phyloP scores from a whole-genome alignment of 2,113 vertebrate species.

The Paracyprichromis sp. region DNA sequence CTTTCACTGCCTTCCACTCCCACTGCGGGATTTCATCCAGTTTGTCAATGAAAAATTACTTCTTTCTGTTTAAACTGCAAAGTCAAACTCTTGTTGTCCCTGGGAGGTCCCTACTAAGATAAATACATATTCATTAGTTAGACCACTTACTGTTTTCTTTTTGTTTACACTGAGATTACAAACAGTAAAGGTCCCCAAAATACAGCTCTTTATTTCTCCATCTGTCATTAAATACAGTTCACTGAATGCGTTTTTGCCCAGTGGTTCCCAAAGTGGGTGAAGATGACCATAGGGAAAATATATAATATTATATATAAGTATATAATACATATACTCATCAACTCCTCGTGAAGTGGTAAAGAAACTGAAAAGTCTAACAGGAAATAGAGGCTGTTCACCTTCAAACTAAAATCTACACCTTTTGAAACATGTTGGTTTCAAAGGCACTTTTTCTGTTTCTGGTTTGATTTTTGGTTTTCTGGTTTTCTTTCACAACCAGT shows the following conservation, averaged over 20 bases:
- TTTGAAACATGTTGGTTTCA: not conserved
- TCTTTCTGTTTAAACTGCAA: not conserved
- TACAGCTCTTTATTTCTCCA: not conserved
- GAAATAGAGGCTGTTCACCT: not conserved
- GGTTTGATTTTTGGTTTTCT: not conserved
- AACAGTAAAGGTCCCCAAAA: not conserved
- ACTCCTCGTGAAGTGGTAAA: not conserved
- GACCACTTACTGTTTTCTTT: not conserved
- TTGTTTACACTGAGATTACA: not conserved
- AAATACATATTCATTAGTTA: not conserved
- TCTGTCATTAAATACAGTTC: not conserved
- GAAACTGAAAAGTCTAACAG: not conserved
- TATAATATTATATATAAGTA: not conserved
- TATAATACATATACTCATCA: not conserved
- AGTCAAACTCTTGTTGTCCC: not conserved
- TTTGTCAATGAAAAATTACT: not conserved
- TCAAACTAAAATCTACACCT: not conserved
- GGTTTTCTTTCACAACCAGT: not conserved
- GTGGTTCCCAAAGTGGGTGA: not conserved
- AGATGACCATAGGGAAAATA: not conserved
- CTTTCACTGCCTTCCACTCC: not conserved
- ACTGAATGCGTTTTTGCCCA: not conserved
- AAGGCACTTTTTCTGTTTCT: not conserved
- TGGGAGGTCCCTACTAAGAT: not conserved
- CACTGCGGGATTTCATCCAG: not conserved